Evolutionary conservation across 1,140 invertebrate genomes (phyloP).

Genomic region (Hormaphis cornu): DNA sequence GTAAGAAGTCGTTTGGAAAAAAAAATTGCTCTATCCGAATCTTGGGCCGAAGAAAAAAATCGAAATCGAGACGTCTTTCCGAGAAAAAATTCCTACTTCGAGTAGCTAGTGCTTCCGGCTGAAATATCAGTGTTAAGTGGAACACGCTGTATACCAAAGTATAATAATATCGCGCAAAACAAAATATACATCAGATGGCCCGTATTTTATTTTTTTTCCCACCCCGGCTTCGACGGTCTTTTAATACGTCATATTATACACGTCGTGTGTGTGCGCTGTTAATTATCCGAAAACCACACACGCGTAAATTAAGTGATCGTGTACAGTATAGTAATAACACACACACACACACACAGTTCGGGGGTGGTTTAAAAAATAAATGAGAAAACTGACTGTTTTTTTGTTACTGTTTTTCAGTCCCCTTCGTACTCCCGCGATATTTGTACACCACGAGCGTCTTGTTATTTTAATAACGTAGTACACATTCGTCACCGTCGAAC

Average conservation of each 20-base stretch:
- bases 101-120: no score
- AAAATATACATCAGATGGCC: slow-evolving; percentile 11
- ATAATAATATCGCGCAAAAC: background rate
- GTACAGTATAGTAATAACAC: no score
- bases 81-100: no score
- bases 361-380: slow-evolving; percentile 6
- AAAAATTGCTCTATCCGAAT: no score
- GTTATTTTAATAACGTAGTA: slow-evolving; percentile 27
- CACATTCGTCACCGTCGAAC: slow-evolving; percentile 23
- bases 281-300: slow-evolving; percentile 30
- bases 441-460: background rate
- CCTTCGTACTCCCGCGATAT: background rate
- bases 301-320: slow-evolving; percentile 26
- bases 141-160: no score
- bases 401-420: background rate
- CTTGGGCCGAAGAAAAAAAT: no score
- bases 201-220: slow-evolving; percentile 3
- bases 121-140: no score
- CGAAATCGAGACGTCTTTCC: no score
- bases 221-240: background rate
- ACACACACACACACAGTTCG: no score
- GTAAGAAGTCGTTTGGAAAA: no score
- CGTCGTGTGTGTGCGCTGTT: no score
- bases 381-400: no score
- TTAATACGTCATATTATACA: slow-evolving; percentile 17